phyloP scores from a whole-genome alignment of 2,888 invertebrate genomes.

The Diloba caeruleocephala region DNA sequence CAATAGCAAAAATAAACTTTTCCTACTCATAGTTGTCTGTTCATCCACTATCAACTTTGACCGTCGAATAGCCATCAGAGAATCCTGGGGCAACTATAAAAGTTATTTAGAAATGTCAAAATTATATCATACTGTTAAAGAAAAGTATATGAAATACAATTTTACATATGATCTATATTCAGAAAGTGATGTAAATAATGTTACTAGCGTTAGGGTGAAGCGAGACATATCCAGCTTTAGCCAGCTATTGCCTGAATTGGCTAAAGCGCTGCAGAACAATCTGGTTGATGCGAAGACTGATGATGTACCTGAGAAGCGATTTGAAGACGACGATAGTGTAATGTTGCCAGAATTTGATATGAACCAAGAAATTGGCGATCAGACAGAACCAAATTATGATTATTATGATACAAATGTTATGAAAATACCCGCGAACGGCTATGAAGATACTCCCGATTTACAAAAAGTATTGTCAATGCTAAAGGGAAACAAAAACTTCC shows the following conservation, averaged over 20 bases:
- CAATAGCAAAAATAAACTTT: slow-evolving; percentile 75
- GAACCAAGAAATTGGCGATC: slow-evolving; percentile 76
- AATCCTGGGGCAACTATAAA: slow-evolving; percentile 91
- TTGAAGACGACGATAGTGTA: slow-evolving; percentile 67
- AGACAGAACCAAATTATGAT: slow-evolving; percentile 66
- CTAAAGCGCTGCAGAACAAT: slow-evolving; percentile 73
- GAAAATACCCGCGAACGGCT: slow-evolving; percentile 83
- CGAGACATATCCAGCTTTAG: slow-evolving; percentile 72
- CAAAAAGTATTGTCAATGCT: slow-evolving; percentile 68
- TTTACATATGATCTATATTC: slow-evolving; percentile 73
- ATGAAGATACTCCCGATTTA: slow-evolving; percentile 70
- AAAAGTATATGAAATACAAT: slow-evolving; percentile 78
- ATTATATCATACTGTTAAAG: slow-evolving; percentile 65
- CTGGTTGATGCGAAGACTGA: slow-evolving; percentile 67
- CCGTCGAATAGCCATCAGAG: slow-evolving; percentile 91
- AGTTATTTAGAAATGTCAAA: slow-evolving; percentile 71
- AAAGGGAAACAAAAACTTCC: slow-evolving; percentile 65
- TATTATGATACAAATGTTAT: slow-evolving; percentile 81
- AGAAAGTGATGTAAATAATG: slow-evolving; percentile 52
- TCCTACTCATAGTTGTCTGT: slow-evolving; percentile 93
- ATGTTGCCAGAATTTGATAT: slow-evolving; percentile 81
- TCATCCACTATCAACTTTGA: slow-evolving; percentile 92
- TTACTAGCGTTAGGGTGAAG: slow-evolving; percentile 56
- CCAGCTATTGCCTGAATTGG: slow-evolving; percentile 74
- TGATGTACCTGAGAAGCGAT: slow-evolving; percentile 69